phyloP scores from a whole-genome alignment of 37 sponge, comb jelly and placozoan species.

The Oscarella lobularis region DNA sequence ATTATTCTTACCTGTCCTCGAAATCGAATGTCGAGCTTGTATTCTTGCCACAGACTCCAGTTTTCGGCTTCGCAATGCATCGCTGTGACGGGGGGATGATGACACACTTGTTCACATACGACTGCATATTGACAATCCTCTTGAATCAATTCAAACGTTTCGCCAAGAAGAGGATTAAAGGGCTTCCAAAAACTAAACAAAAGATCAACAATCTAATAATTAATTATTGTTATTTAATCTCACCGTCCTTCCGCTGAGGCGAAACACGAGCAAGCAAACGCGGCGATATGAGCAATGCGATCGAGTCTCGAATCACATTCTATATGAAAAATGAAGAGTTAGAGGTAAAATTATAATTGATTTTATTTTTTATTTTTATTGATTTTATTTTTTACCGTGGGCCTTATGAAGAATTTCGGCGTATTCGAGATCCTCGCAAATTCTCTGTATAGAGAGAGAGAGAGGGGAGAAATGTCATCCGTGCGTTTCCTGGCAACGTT shows the following conservation, averaged over 20 bases:
- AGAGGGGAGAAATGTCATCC: too few species aligned
- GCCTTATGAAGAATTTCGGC: conserved; percentile 67
- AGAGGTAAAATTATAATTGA: not conserved
- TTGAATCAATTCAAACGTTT: conserved; percentile 74
- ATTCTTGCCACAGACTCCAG: conserved; percentile 92
- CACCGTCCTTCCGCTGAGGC: conserved; percentile 60
- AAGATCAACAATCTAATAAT: not conserved
- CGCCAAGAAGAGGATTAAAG: conserved; percentile 90
- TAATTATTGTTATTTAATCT: not conserved
- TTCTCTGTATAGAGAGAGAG: conserved; percentile 27
- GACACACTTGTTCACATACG: conserved; percentile 56
- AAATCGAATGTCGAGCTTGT: conserved; percentile 81
- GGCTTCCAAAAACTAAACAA: conserved; percentile 69
- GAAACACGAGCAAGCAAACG: conserved; percentile 39
- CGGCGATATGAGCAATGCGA: conserved; percentile 50
- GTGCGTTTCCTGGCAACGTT: too few species aligned
- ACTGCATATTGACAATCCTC: conserved; percentile 32
- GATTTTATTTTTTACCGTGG: conserved; percentile 36
- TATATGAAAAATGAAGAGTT: not conserved
- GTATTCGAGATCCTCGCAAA: conserved; percentile 87
- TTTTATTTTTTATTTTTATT: not conserved
- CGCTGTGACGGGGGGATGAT: conserved; percentile 92
- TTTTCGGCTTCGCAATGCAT: conserved; percentile 55
- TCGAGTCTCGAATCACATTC: conserved; percentile 1
- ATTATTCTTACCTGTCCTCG: conserved; percentile 51